A percentile compares a stretch with the other conserved stretches of the same genome.
phyloP scores from a whole-genome alignment of 2,113 vertebrate genomes.

The Paradoxurus hermaphroditus region DNA sequence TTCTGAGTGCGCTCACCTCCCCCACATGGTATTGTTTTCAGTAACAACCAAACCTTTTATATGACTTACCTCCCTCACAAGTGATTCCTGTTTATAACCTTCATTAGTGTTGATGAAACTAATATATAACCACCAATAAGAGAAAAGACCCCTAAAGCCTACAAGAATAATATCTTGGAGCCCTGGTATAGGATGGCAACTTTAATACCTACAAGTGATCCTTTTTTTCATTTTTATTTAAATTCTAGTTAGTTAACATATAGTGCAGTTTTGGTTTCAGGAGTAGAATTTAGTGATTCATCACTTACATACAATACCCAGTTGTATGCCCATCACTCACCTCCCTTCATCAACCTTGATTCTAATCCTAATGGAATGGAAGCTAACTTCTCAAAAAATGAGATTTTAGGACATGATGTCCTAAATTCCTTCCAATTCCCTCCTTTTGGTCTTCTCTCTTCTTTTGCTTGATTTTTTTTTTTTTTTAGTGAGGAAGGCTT shows the following conservation, averaged over 20 bases:
- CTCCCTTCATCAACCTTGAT: not conserved
- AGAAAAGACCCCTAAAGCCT: not conserved
- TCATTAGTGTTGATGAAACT: not conserved
- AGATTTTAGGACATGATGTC: not conserved
- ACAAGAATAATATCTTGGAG: not conserved
- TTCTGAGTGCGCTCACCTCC: not conserved
- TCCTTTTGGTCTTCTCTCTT: not conserved
- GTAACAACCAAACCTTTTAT: not conserved
- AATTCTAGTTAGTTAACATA: too few relatives aligned
- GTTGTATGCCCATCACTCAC: too few relatives aligned
- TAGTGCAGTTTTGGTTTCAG: too few relatives aligned
- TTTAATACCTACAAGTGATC: not conserved
- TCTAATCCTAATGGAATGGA: not conserved
- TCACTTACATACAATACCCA: too few relatives aligned
- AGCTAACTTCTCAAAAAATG: not conserved
- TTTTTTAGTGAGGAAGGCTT: not conserved
- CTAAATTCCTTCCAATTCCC: not conserved
- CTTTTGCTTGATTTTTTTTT: not conserved
- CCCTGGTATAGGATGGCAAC: not conserved
- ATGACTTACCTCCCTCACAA: not conserved
- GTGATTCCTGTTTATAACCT: not conserved
- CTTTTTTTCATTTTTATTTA: too few relatives aligned
- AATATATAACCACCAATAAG: not conserved
- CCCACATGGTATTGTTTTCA: conserved; percentile 3
- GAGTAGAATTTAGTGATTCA: too few relatives aligned